Conservation (phyloP, 2,797 vertebrate species). For the Neoniphon sammara region DNA sequence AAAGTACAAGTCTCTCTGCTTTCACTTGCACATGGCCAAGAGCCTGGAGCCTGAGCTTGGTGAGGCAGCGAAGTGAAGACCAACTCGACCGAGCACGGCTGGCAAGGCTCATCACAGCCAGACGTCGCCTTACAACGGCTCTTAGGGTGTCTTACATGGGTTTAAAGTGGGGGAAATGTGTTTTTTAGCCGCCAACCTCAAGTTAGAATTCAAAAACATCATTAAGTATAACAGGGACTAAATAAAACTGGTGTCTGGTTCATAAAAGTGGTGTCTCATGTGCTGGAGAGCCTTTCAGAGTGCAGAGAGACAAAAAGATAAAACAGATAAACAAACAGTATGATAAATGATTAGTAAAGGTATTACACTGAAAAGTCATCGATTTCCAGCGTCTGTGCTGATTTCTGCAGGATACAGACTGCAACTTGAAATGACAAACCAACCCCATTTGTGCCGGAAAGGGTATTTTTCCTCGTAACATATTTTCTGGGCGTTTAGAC, state of each 20-base stretch:
- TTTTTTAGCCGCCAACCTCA: conserved; percentile 18
- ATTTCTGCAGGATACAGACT: conserved; percentile 12
- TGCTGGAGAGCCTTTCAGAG: conserved; percentile 34
- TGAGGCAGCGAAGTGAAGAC: conserved; percentile 38
- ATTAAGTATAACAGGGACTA: conserved; percentile 13
- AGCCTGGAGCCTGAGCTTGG: conserved; percentile 10
- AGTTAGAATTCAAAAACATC: background rate
- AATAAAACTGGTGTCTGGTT: conserved; percentile 28
- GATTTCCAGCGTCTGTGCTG: conserved; percentile 10
- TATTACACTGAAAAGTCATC: background rate
- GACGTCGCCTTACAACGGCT: conserved; percentile 32
- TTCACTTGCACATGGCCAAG: conserved; percentile 41
- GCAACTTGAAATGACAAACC: conserved; percentile 31
- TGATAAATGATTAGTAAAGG: conserved; percentile 30
- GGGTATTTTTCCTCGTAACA: background rate
- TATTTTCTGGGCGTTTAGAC: conserved; percentile 5
- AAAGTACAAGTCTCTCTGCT: conserved; percentile 54
- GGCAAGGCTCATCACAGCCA: conserved; percentile 39
- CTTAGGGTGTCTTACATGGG: conserved; percentile 17
- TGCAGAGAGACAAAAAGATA: conserved; percentile 27
- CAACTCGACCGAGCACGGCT: conserved; percentile 13
- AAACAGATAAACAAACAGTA: no score
- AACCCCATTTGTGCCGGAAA: background rate
- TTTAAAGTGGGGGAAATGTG: conserved; percentile 32
- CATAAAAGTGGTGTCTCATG: conserved; percentile 29